These are phyloP conservation scores for Thaleichthys pacificus DNA, from an alignment of 2,797 vertebrate species.

Conservation along the genomic window DNA sequence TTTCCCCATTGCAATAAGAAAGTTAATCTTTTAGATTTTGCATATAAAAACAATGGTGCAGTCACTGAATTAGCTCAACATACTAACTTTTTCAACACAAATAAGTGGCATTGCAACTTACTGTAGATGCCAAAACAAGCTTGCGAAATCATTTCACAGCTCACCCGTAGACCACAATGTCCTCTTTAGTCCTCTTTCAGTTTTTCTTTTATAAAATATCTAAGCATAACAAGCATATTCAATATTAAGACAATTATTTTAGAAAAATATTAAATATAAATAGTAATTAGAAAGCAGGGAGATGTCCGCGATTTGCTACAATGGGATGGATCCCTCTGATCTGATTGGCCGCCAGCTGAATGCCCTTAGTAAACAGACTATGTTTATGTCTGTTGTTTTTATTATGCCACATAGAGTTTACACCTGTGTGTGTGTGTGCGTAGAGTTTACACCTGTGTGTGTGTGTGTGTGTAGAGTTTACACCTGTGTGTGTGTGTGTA, in stretches of 20 bases:
- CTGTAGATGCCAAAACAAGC: constrained; percentile 22
- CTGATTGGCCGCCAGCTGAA: constrained; percentile 31
- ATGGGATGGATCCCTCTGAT: constrained; percentile 33
- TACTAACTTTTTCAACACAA: constrained; percentile 39
- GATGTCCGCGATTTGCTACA: constrained; percentile 57
- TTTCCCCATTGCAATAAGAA: constrained; percentile 35
- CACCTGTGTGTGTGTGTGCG: background rate
- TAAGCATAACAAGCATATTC: constrained; percentile 43
- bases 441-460: background rate
- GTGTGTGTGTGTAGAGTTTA: constrained; percentile 1
- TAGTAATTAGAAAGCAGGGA: constrained; percentile 51
- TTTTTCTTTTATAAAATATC: constrained; percentile 49
- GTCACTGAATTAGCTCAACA: constrained; percentile 38
- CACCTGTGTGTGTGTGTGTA: background rate
- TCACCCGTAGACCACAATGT: constrained; percentile 29
- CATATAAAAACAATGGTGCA: constrained; percentile 51
- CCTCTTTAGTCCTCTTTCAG: constrained; percentile 21
- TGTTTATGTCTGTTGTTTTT: constrained; percentile 17
- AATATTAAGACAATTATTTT: constrained; percentile 50
- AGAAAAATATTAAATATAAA: constrained; percentile 69
- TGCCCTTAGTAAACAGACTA: constrained; percentile 7
- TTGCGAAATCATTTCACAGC: constrained; percentile 31
- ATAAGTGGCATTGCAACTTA: constrained; percentile 49
- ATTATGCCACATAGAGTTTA: background rate
- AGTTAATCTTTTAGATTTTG: constrained; percentile 33